Percentiles rank a stretch among this genome's conserved stretches.
Evolutionary conservation across 1,140 invertebrate genomes (phyloP).

Genomic region (Drosophila takahashii): DNA sequence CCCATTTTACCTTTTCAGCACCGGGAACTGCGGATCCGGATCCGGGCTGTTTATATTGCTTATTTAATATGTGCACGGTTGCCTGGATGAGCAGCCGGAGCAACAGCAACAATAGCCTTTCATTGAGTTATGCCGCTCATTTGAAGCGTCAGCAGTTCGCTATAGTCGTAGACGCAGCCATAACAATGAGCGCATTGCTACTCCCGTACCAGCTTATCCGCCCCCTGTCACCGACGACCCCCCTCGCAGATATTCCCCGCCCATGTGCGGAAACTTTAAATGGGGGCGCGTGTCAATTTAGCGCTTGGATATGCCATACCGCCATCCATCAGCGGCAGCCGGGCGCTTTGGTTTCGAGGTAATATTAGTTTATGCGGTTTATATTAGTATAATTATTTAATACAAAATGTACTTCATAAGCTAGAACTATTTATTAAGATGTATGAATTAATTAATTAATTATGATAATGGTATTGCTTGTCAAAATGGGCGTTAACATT

Average conservation of each 20-base stretch:
- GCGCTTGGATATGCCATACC: conserved; percentile 56
- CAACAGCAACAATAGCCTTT: conserved; percentile 67
- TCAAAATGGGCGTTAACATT: no score
- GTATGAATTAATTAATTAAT: no score
- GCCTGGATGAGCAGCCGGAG: conserved; percentile 56
- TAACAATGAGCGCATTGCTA: conserved; percentile 75
- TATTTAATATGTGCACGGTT: conserved; percentile 80
- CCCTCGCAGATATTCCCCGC: neutral
- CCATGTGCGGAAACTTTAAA: conserved; percentile 51
- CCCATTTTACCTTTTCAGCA: conserved; percentile 62
- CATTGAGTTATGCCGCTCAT: conserved; percentile 81
- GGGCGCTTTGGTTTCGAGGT: neutral
- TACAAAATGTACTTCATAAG: no score
- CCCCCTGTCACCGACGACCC: neutral
- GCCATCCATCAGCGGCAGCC: conserved; percentile 37
- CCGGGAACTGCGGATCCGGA: conserved; percentile 13
- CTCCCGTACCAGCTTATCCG: neutral
- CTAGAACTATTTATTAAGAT: neutral
- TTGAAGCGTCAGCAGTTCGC: conserved; percentile 54
- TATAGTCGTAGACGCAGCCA: conserved; percentile 47
- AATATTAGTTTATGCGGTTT: conserved; percentile 36
- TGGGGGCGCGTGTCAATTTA: conserved; percentile 79
- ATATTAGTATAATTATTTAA: no score
- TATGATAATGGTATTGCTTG: no score
- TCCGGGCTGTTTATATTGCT: conserved; percentile 71